phyloP scores from a whole-genome alignment of 1,140 invertebrate genomes.

The Ostrea edulis region DNA sequence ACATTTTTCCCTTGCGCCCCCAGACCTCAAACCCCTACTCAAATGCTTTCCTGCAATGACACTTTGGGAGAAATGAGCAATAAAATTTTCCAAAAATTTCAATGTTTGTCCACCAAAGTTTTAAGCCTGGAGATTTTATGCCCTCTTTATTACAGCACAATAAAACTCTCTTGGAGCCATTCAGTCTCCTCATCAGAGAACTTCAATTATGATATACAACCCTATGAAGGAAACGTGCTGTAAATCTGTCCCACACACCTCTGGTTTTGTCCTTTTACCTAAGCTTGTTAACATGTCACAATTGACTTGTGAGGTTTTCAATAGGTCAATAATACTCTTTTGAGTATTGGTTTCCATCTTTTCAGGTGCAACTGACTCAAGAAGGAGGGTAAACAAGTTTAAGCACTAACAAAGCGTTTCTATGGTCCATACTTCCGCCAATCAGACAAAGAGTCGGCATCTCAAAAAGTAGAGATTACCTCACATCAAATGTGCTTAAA shows the following conservation, averaged over 20 bases:
- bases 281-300: conserved; percentile 13
- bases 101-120: neutral
- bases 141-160: neutral
- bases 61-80: neutral
- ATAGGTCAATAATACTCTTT: conserved; percentile 30
- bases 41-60: too few relatives aligned
- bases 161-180: conserved; percentile 4
- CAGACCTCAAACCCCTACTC: too few relatives aligned
- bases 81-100: conserved; percentile 15
- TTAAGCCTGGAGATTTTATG: neutral
- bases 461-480: neutral
- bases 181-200: conserved; percentile 7
- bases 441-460: neutral
- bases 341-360: conserved; percentile 7
- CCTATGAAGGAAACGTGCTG: neutral
- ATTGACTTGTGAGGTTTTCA: conserved; percentile 1
- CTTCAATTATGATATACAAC: conserved; percentile 23
- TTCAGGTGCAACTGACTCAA: conserved; percentile 30
- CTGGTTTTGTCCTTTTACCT: neutral
- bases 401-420: conserved; percentile 20
- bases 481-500: neutral
- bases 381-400: conserved; percentile 24
- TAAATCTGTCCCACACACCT: conserved; percentile 23
- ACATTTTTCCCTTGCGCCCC: too few relatives aligned
- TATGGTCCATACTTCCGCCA: neutral